Base-by-base conservation (phyloP, 2,797 vertebrate species). In the Furcifer pardalis region DNA sequence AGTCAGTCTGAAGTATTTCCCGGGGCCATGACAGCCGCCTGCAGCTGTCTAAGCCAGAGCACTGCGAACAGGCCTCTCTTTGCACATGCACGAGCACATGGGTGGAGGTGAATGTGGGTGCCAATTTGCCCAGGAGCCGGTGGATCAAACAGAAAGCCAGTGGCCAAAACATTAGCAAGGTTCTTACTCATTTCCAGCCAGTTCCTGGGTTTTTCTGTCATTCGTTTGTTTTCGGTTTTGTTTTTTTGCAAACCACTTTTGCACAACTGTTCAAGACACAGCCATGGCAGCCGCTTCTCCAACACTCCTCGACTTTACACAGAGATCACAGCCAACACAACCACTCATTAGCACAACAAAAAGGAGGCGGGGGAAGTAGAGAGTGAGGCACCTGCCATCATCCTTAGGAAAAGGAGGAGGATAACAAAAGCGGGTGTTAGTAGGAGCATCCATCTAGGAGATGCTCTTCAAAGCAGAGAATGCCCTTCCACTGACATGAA, bases 271-370 rank as follows among this genome's bases (percentile, higher is more conserved):
- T 0, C 1, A 0, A 17, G 85, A 44, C 27, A 49, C 52, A 27
- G 46, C 44, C 19, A 66, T 19, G 62, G 81, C 84, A 21, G 85
- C 46, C 44, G 27, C 30, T 40, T 77, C 80, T 86, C 72, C 1
- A 0, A 86, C 87, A 87, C 83, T 82, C 93, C 90, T 92, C 89
- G 89, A 87, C 0, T 0, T 60, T 91, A 86, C 86, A 88, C 82
- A 81, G 84, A 92, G 1, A 0, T 88, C 91, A 92, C 89, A 82
- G 86, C 87, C 93, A 90, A 82, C 92, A 91, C 0, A 40, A 82
- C 92, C 86, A 32, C 8, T 75, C 77, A 35, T n/a, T 46, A 65
- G 52, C 25, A 88, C 81, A 63, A 69, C 30, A 9, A 81, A 73
- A 66, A 25, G 12, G 32, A 0, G 66, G 27, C 75, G 9, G 87